These are phyloP conservation scores for Catharus minimus DNA, from an alignment of 2,113 vertebrate species.

Conservation along the genomic window DNA sequence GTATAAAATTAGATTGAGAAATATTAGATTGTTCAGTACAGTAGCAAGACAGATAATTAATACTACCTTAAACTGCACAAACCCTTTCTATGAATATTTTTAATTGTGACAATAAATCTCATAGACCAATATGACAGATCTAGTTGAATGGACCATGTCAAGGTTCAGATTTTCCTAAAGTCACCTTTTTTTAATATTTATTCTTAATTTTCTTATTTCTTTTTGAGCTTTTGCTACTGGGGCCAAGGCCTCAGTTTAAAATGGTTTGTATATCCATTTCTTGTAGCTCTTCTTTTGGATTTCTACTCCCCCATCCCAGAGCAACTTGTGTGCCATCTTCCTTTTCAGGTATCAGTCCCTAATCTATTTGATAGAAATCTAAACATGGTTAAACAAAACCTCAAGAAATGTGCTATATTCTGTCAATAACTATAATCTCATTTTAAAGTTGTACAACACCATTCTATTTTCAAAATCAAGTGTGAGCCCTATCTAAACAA, in stretches of 20 bases:
- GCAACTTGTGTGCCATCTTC: background rate
- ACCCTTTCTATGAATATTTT: background rate
- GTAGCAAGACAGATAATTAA: background rate
- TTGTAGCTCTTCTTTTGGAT: background rate
- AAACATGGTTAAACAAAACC: background rate
- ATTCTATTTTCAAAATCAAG: background rate
- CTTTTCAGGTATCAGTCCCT: background rate
- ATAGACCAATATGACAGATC: background rate
- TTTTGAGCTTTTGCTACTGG: background rate
- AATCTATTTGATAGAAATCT: background rate
- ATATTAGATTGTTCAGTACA: background rate
- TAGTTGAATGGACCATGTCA: background rate
- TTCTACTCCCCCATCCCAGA: background rate
- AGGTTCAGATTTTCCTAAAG: background rate
- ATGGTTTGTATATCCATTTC: background rate
- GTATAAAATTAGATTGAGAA: background rate
- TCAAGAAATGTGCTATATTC: background rate
- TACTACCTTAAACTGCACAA: background rate
- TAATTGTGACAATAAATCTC: background rate
- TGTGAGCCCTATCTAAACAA: background rate
- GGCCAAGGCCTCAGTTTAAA: background rate
- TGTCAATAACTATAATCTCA: background rate
- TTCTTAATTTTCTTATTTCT: background rate
- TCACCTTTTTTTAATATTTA: background rate
- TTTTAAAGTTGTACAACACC: background rate